These are phyloP conservation scores for Tricholauxania praeusta DNA, from an alignment of 2,888 invertebrate genomes.

Conservation along the genomic window DNA sequence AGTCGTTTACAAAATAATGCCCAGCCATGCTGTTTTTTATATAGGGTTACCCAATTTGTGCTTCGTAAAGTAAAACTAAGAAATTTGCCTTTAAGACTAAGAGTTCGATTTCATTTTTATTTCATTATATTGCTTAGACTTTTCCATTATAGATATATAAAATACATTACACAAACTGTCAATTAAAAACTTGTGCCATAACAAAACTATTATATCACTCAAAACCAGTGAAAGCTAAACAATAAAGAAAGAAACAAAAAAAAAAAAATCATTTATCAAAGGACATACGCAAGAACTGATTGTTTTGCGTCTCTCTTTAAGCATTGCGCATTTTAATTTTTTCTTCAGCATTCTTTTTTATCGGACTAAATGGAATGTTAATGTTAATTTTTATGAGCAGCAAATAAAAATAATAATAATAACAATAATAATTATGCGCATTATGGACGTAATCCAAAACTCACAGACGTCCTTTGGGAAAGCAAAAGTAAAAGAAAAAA, in stretches of 20 bases:
- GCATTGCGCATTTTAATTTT: neutral
- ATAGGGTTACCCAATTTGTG: too few relatives aligned
- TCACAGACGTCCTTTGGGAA: too few relatives aligned
- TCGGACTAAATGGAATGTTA: slow-evolving; percentile 15
- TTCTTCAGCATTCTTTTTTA: neutral
- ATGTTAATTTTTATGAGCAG: slow-evolving; percentile 21
- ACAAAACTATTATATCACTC: neutral
- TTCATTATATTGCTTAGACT: too few relatives aligned
- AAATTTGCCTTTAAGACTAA: too few relatives aligned
- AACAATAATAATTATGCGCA: slow-evolving; percentile 11
- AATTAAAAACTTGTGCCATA: too few relatives aligned
- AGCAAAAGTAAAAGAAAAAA: neutral
- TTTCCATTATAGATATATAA: too few relatives aligned
- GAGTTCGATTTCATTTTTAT: too few relatives aligned
- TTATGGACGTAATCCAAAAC: slow-evolving; percentile 17
- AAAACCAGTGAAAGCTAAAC: neutral
- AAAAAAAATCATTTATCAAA: neutral
- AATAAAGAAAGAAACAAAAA: neutral
- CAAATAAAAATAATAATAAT: neutral
- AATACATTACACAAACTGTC: too few relatives aligned
- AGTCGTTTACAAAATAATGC: too few relatives aligned
- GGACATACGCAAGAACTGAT: neutral
- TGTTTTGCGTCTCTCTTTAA: neutral
- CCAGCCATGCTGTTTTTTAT: too few relatives aligned
- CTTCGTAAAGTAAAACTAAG: too few relatives aligned